phyloP scores from a whole-genome alignment of 2,797 vertebrate species.

The Enteromius unitaeniatus region DNA sequence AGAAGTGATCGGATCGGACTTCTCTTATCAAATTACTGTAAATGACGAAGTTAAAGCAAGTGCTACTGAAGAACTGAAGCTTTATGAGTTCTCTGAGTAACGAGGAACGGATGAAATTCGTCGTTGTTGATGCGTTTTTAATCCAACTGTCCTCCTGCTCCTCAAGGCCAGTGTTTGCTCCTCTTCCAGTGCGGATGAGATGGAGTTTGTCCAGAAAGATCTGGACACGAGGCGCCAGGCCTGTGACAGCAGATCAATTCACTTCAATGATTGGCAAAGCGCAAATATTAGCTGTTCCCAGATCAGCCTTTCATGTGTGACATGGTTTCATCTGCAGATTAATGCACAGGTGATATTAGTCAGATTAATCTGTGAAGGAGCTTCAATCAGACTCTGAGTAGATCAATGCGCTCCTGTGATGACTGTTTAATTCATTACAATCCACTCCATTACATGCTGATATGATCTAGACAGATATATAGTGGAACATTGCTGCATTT shows the following conservation, averaged over 20 bases:
- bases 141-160: background rate
- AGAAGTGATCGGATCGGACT: background rate
- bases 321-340: background rate
- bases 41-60: background rate
- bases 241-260: conserved; percentile 78
- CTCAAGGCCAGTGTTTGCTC: background rate
- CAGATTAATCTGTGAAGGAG: background rate
- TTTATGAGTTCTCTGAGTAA: background rate
- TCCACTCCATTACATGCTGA: background rate
- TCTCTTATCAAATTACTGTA: background rate
- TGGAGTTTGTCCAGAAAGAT: background rate
- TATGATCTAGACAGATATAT: no score
- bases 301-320: conserved; percentile 72
- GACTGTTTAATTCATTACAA: background rate
- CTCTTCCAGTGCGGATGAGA: background rate
- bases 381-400: background rate
- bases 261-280: conserved; percentile 81
- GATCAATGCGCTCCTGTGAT: background rate
- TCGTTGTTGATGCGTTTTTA: background rate
- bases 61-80: background rate
- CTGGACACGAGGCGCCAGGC: conserved; percentile 69
- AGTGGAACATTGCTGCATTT: no score
- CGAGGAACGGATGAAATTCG: background rate
- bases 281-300: conserved; percentile 78
- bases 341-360: conserved; percentile 15